Percentiles rank a stretch among this genome's conserved stretches.
phyloP scores from a whole-genome alignment of 2,797 vertebrate species.

The Micrastur ruficollis region DNA sequence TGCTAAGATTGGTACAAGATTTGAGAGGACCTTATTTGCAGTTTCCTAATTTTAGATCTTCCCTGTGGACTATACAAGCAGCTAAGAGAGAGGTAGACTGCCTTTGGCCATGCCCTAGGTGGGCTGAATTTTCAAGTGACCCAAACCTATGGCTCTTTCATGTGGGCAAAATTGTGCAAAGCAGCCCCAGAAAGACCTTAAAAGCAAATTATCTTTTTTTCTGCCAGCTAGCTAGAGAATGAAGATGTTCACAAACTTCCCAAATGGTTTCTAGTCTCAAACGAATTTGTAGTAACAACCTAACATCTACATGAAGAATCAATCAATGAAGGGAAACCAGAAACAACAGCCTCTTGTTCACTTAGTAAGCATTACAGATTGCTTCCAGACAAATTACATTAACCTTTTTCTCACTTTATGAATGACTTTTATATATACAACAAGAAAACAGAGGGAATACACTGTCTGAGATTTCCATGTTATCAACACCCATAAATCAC shows the following conservation, averaged over 20 bases:
- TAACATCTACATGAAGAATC: neutral
- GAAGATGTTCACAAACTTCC: neutral
- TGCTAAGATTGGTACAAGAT: conserved; percentile 21
- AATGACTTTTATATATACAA: neutral
- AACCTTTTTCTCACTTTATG: neutral
- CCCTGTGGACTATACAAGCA: neutral
- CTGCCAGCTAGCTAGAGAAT: neutral
- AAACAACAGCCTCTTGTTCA: neutral
- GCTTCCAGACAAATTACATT: neutral
- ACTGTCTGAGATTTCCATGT: neutral
- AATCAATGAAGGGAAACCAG: neutral
- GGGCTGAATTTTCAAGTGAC: neutral
- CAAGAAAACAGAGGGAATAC: neutral
- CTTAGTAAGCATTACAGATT: neutral
- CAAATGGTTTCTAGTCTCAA: neutral
- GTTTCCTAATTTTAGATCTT: conserved; percentile 38
- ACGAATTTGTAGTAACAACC: neutral
- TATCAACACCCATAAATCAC: neutral
- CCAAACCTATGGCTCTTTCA: neutral
- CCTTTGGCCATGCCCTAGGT: neutral
- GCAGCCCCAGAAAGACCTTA: neutral
- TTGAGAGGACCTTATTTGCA: conserved; percentile 6
- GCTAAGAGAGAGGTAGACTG: neutral
- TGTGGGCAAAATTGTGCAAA: neutral
- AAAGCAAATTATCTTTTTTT: neutral